Conservation (phyloP, 2,888 invertebrate genomes). For the Palloptera scutellata region DNA sequence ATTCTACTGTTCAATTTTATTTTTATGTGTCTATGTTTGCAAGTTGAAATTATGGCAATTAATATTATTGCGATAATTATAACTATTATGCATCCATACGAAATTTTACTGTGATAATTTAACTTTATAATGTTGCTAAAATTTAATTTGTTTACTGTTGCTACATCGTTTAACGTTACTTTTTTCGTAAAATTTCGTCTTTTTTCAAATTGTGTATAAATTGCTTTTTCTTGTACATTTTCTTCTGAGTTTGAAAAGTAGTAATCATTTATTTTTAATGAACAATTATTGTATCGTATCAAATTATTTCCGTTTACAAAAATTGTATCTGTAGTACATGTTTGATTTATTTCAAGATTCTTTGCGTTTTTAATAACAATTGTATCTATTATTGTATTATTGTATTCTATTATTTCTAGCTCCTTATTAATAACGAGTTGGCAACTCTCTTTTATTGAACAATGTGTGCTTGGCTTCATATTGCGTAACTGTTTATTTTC, state of each 20-base stretch:
- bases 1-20: not conserved
- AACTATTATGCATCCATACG: not conserved
- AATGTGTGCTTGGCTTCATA: constrained; percentile 6
- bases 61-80: not conserved
- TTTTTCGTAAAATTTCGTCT: constrained; percentile 3
- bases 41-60: not conserved
- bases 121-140: not conserved
- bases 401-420: too few relatives aligned
- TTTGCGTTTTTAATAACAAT: not conserved
- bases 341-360: too few relatives aligned
- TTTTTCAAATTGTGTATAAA: constrained; percentile 10
- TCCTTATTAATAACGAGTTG: too few relatives aligned
- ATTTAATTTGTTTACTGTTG: constrained; percentile 7
- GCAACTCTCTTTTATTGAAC: too few relatives aligned
- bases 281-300: too few relatives aligned
- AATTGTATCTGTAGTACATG: too few relatives aligned
- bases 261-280: constrained; percentile 11
- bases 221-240: not conserved
- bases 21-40: not conserved
- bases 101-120: not conserved
- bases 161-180: not conserved
- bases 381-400: too few relatives aligned
- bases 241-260: constrained; percentile 14
- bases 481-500: constrained; percentile 2
- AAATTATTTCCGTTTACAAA: too few relatives aligned